Percentiles rank a stretch among this genome's conserved stretches.
Conservation (phyloP, 2,888 invertebrate species). For the Parthenolecanium corni region DNA sequence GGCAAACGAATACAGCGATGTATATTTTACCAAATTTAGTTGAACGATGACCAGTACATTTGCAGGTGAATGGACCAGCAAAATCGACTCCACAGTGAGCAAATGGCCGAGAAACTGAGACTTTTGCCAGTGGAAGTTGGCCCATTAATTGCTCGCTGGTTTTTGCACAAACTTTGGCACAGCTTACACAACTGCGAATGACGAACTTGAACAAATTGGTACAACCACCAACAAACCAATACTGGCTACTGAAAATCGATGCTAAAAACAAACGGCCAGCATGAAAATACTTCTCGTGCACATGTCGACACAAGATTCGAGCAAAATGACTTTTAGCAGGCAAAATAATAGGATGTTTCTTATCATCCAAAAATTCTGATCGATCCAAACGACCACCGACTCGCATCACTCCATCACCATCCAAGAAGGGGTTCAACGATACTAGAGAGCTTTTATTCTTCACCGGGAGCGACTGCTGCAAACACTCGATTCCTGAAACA, state of each 20-base stretch:
- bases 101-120: neutral
- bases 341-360: conserved; percentile 6
- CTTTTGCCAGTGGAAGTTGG: neutral
- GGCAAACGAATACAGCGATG: neutral
- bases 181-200: neutral
- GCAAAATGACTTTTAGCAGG: neutral
- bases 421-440: neutral
- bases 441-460: neutral
- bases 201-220: neutral
- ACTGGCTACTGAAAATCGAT: neutral
- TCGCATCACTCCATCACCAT: neutral
- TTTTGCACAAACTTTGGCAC: neutral
- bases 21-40: neutral
- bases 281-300: neutral
- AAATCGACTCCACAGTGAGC: neutral
- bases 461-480: neutral
- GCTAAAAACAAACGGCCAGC: neutral
- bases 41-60: neutral
- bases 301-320: neutral
- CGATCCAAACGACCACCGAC: conserved; percentile 4
- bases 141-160: neutral
- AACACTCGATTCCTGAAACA: neutral
- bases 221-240: neutral
- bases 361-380: neutral
- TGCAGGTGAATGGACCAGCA: neutral